A percentile compares a stretch with the other conserved stretches of the same genome.
Conservation (phyloP, 2,113 vertebrate species). For the Jaculus jaculus region DNA sequence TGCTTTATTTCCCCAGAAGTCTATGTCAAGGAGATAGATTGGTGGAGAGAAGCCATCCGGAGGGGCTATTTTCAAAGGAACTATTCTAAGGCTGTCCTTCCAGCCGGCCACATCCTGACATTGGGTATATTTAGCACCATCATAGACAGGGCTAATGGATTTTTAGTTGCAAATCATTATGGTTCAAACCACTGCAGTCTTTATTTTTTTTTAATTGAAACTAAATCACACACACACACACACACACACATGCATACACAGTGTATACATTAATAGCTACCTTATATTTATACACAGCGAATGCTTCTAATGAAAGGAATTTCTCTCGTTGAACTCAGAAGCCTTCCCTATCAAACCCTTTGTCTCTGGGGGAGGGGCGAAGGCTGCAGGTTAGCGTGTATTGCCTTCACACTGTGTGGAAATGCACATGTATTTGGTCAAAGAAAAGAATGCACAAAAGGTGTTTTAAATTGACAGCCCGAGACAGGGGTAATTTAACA, state of each 20-base stretch:
- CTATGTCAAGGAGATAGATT: constrained; percentile 77
- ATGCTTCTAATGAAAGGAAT: constrained; percentile 53
- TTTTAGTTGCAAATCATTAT: constrained; percentile 83
- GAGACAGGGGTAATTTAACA: constrained; percentile 74
- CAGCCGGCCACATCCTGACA: constrained; percentile 83
- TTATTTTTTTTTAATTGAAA: constrained; percentile 72
- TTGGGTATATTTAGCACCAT: constrained; percentile 83
- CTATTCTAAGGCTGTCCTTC: constrained; percentile 85
- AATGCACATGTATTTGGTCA: constrained; percentile 72
- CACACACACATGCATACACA: constrained; percentile 32
- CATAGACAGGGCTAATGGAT: constrained; percentile 81
- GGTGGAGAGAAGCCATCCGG: constrained; percentile 66
- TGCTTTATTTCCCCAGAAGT: constrained; percentile 15
- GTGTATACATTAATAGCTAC: constrained; percentile 60
- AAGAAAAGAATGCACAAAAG: constrained; percentile 79
- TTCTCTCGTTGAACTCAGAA: background rate
- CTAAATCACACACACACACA: constrained; percentile 35
- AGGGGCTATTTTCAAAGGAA: constrained; percentile 81
- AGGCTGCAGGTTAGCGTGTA: background rate
- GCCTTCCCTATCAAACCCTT: constrained; percentile 27
- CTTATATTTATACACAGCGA: constrained; percentile 78
- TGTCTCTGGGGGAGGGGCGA: background rate
- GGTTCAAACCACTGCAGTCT: constrained; percentile 79
- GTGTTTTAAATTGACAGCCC: constrained; percentile 78
- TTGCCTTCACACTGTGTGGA: constrained; percentile 62